Evolutionary conservation across 2,888 invertebrate genomes (phyloP), one percentile per base, ranked within the genome.

Genomic region (Eumerus sabulonum): DNA sequence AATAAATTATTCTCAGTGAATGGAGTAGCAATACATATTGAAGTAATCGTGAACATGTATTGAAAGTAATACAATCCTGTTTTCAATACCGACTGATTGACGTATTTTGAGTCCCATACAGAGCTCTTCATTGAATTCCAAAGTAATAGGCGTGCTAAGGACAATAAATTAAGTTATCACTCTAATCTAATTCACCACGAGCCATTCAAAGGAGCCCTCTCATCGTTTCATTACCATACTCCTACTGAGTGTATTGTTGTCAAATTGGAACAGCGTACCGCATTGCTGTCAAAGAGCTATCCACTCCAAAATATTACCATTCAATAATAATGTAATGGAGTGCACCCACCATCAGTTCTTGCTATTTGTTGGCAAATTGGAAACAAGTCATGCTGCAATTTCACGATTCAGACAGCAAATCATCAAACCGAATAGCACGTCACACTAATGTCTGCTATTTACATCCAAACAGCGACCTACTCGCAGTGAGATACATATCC

Each of bases 401-500:
- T 27, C n/a, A n/a, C 27, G 3, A 27, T 27, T 40, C 45, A 48
- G 56, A 35, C 53, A 42, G 42, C 63, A 63, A 76, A 76, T 68
- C 76, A 70, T 70, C 50, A 76, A 63, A 36, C 63, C 47, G 62
- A 70, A 64, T 64, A 44, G 59, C 76, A 64, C 64, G 60, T 76
- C 76, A 66, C 48, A 64, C 70, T 76, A 66, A 76, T 70, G 59
- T 72, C 66, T 72, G 66, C 72, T 60, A 72, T 77, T 77, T 77
- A 59, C 67, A 68, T 53, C 64, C 64, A 57, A 71, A 71, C 36
- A 71, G 59, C 48, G 53, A 54, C 36, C 44, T 9, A 27, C 14
- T 9, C 45, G 42, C 50, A 48, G 3, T 36, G 36, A 11, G 5
- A 9, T 40, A 16, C 42, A 36, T 11, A n/a, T 17, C 9, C 13